Conservation (phyloP, 2,888 invertebrate genomes). For the Drosophila mettleri region DNA sequence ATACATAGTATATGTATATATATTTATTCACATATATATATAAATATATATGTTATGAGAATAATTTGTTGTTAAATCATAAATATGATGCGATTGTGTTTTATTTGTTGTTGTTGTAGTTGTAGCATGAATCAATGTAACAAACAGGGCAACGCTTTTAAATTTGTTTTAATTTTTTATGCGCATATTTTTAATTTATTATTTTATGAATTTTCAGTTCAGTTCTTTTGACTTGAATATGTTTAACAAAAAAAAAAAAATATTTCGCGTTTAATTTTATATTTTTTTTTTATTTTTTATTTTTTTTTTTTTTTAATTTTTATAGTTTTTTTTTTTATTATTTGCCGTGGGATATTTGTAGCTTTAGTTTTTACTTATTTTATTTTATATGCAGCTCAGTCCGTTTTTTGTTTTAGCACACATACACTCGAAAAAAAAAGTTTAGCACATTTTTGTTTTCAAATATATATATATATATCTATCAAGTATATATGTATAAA, state of each 20-base stretch:
- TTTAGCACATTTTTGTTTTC: conserved; percentile 26
- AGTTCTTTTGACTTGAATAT: conserved; percentile 30
- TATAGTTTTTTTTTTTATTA: conserved; percentile 11
- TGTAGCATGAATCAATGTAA: conserved; percentile 37
- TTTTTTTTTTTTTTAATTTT: background rate
- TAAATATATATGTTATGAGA: conserved; percentile 31
- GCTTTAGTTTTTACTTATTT: conserved; percentile 28
- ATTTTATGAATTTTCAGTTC: conserved; percentile 18
- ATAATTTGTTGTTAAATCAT: conserved; percentile 39
- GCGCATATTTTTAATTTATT: conserved; percentile 2
- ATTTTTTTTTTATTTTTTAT: conserved; percentile 11
- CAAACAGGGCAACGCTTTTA: conserved; percentile 71
- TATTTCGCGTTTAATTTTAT: conserved; percentile 27
- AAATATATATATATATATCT: conserved; percentile 10
- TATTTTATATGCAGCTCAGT: conserved; percentile 34
- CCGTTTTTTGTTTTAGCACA: conserved; percentile 21
- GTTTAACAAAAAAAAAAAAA: conserved; percentile 47
- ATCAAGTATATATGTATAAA: conserved; percentile 12
- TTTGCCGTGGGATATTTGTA: conserved; percentile 41
- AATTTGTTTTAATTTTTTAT: conserved; percentile 11
- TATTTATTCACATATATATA: conserved; percentile 15
- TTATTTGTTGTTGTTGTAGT: conserved; percentile 22
- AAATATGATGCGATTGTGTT: conserved; percentile 47
- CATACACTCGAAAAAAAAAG: conserved; percentile 30
- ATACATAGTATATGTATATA: conserved; percentile 19